Conservation (phyloP, 1,140 invertebrate genomes). For the Macrostomum lignano region DNA sequence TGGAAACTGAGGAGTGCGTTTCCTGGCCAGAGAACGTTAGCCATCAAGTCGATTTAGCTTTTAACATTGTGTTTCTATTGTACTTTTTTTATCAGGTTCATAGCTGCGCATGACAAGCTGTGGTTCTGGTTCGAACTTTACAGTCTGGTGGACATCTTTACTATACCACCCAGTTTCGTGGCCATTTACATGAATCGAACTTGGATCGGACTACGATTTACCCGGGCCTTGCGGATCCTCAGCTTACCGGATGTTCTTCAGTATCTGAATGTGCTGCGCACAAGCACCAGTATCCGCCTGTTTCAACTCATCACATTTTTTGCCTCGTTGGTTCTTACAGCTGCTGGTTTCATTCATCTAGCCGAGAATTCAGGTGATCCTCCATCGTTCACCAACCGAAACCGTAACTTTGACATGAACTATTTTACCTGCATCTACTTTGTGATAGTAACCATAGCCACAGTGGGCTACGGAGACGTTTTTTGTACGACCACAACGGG, state of each 20-base stretch:
- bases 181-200: neutral
- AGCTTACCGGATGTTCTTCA: slow-evolving; percentile 90
- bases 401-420: slow-evolving; percentile 78
- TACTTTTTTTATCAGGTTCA: slow-evolving; percentile 16
- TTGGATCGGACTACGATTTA: slow-evolving; percentile 8
- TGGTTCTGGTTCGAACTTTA: slow-evolving; percentile 4
- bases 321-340: slow-evolving; percentile 83
- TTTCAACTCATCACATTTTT: slow-evolving; percentile 92
- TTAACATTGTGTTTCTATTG: neutral
- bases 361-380: slow-evolving; percentile 94
- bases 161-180: neutral
- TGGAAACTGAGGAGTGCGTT: no score
- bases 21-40: no score
- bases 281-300: slow-evolving; percentile 83
- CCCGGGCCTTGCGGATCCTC: slow-evolving; percentile 8
- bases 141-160: slow-evolving; percentile 1
- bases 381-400: slow-evolving; percentile 59
- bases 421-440: slow-evolving; percentile 96
- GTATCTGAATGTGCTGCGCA: slow-evolving; percentile 95
- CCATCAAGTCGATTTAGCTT: slow-evolving; percentile 52
- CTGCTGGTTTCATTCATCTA: slow-evolving; percentile 81
- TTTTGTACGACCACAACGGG: slow-evolving; percentile 80
- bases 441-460: slow-evolving; percentile 93
- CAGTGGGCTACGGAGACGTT: slow-evolving; percentile 88
- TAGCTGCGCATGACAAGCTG: slow-evolving; percentile 1